Conservation (phyloP, 2,113 vertebrate species). For the Microtus pennsylvanicus region DNA sequence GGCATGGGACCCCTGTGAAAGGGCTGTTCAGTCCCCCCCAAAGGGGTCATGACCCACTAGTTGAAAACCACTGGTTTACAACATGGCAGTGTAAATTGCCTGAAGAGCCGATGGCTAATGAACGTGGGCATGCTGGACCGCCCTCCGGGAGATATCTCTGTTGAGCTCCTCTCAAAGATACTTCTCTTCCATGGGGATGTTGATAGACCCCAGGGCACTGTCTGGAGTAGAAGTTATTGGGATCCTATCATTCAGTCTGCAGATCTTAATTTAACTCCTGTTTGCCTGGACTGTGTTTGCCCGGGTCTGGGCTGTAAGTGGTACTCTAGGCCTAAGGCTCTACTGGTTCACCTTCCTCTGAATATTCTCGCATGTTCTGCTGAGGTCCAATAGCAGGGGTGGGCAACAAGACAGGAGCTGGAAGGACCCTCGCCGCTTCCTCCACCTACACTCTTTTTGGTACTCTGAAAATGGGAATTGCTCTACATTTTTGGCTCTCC, state of each 20-base stretch:
- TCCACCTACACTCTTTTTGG: neutral
- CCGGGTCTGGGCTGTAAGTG: neutral
- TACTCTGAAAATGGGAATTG: neutral
- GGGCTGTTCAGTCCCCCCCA: neutral
- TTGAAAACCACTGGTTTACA: neutral
- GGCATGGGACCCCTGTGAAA: neutral
- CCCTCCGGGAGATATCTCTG: neutral
- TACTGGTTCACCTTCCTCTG: neutral
- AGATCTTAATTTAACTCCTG: neutral
- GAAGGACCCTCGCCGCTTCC: neutral
- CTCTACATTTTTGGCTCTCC: neutral
- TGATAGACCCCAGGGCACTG: neutral
- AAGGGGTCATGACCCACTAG: neutral
- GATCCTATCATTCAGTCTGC: neutral
- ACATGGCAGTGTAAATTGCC: neutral
- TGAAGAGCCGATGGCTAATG: neutral
- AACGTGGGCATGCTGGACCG: accelerated
- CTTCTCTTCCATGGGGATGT: neutral
- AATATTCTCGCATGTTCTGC: neutral
- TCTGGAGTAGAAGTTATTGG: neutral
- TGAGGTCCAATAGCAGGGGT: neutral
- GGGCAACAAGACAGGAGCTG: neutral
- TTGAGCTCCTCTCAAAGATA: constrained; percentile 25
- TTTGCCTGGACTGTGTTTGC: neutral
- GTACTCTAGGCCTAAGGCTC: neutral